phyloP scores from a whole-genome alignment of 37 sponge, comb jelly and placozoan species.

The Ianthella basta region DNA sequence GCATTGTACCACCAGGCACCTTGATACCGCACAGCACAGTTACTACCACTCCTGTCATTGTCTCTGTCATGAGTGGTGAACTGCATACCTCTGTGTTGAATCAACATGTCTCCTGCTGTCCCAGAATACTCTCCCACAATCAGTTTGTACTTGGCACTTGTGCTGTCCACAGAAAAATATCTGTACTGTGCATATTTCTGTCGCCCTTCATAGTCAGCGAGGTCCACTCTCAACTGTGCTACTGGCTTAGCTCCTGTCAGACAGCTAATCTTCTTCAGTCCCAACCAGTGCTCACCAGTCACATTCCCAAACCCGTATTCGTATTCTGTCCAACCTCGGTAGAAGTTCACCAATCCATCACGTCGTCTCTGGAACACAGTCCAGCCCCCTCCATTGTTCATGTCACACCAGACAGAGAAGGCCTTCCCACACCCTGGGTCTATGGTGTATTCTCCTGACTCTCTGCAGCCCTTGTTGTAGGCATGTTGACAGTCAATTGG shows the following conservation, averaged over 20 bases:
- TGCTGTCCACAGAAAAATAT: conserved; percentile 21
- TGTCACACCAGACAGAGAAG: conserved; percentile 1
- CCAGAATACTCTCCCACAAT: conserved; percentile 10
- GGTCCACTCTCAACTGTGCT: conserved; percentile 18
- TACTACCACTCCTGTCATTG: not conserved
- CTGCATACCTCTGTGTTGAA: not conserved
- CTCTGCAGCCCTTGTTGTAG: not conserved
- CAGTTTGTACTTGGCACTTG: conserved; percentile 18
- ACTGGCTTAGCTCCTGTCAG: not conserved
- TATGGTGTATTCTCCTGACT: conserved; percentile 12
- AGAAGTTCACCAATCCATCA: conserved; percentile 45
- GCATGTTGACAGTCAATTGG: not conserved
- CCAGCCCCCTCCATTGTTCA: conserved; percentile 25
- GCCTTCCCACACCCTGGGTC: conserved; percentile 23
- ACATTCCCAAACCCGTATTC: conserved; percentile 28
- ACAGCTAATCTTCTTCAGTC: conserved; percentile 36
- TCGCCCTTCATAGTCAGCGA: not conserved
- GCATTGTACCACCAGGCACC: conserved; percentile 19
- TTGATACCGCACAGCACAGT: conserved; percentile 9
- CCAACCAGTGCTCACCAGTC: conserved; percentile 34
- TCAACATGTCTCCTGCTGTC: conserved; percentile 12
- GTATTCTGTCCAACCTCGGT: conserved; percentile 33
- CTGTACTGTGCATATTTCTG: conserved; percentile 27
- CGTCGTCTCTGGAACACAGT: conserved; percentile 40
- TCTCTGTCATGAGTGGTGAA: conserved; percentile 39